Evolutionary conservation across 2,113 vertebrate genomes (phyloP), one percentile per base, ranked within the genome.

Genomic region (Erythrolamprus reginae): DNA sequence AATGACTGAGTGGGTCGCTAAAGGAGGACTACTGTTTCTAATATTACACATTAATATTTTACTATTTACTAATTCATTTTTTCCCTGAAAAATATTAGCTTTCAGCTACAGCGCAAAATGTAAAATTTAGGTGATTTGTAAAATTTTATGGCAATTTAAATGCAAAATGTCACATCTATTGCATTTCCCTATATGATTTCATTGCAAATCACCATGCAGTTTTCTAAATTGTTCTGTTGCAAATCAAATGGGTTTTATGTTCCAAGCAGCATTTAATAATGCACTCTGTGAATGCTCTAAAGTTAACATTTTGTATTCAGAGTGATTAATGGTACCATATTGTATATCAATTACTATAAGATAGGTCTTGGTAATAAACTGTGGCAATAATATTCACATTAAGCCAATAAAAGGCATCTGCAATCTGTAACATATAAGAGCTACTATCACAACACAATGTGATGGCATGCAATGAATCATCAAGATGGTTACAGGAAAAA

Each of bases 381-480:
- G 95, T 95, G 95, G 96, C 95, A 97, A 97, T 97, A 97, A 97
- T 96, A 97, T 95, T 96, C 97, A 96, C 96, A 97, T 97, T 97
- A 97, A 96, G 96, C 96, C 96, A 96, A 97, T 97, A 97, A 98
- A 96, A 96, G 94, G 95, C 96, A 96, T 96, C 94, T 96, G 95
- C 88, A 87, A 95, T 94, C 94, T 95, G 96, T 97, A 96, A 97
- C 96, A 94, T 95, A 95, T 95, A 96, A 94, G 91, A 91, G 91
- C 92, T 95, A 95, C 97, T 97, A 96, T 94, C 94, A 92, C 91
- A 92, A 93, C 93, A 77, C 93, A 92, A 58, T 86, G 92, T 94
- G 94, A 96, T 96, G 94, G 92, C 94, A 90, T 0, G 95, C 94
- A 95, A 93, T 92, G 95, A 95, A 95, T 95, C 92, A 94, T 91